Conservation (phyloP, 2,797 vertebrate genomes). For the Discoglossus pictus region DNA sequence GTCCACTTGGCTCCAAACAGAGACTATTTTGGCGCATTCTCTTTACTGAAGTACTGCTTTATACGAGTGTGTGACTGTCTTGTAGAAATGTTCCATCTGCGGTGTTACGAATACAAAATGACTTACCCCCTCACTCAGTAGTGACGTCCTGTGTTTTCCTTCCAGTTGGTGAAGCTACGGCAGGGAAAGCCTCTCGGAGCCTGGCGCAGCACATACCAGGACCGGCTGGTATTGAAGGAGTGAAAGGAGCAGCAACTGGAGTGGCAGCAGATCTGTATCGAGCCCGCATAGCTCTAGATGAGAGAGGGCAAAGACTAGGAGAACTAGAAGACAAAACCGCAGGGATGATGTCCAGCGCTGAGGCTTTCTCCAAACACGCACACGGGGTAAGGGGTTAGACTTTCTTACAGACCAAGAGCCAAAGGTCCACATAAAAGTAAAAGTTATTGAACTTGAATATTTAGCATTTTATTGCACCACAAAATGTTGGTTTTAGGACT, state of each 20-base stretch:
- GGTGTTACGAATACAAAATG: not conserved
- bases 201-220: slow-evolving; percentile 97
- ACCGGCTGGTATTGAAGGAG: slow-evolving; percentile 83
- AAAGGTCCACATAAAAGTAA: too few species aligned
- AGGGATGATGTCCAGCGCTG: slow-evolving; percentile 94
- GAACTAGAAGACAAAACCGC: slow-evolving; percentile 95
- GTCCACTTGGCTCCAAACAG: too few species aligned
- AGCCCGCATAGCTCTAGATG: slow-evolving; percentile 89
- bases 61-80: not conserved
- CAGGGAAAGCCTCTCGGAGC: slow-evolving; percentile 91
- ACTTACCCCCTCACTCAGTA: not conserved
- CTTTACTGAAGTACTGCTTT: too few species aligned
- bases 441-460: too few species aligned
- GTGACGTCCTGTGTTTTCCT: slow-evolving; percentile 20
- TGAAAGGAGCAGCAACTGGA: slow-evolving; percentile 87
- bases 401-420: not conserved
- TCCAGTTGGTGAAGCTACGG: slow-evolving; percentile 90
- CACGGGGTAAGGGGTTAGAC: slow-evolving; percentile 80
- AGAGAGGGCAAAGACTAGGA: slow-evolving; percentile 91
- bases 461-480: too few species aligned
- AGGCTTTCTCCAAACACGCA: slow-evolving; percentile 93
- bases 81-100: not conserved
- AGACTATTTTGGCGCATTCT: too few species aligned
- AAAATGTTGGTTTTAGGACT: too few species aligned
- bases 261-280: slow-evolving; percentile 88